Base-by-base conservation (phyloP, 2,797 vertebrate genomes). In the Poecilia gillii region DNA sequence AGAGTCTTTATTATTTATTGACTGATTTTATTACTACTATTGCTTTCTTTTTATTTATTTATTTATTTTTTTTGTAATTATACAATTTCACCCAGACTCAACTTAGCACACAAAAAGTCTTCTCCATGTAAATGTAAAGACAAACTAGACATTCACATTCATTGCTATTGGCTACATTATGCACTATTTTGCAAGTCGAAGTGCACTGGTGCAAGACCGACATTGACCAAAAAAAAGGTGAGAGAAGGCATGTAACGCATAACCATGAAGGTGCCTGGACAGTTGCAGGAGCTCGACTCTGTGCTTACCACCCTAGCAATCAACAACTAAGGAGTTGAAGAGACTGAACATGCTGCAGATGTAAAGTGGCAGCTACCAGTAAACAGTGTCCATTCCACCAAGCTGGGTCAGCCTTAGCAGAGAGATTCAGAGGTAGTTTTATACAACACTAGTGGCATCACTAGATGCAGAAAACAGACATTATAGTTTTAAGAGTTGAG, bases 211-310 rank as follows among this genome's bases (percentile, higher is more conserved):
- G 94, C 91, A 93, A 88, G 84, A 93, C 91, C 85, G 77, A 94
- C 88, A 93, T 84, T 82, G 87, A 94, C 76, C 74, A 89, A 91
- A 92, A 91, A 74, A 93, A 93, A 90, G 91, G 89, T 86, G 94
- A 93, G 80, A 94, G 85, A 90, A 91, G 93, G 93, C 93, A 92
- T 94, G 94, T 93, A 86, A 92, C 87, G 90, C 95, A 94, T 89
- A 93, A 95, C 94, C 93, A 94, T 91, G 95, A 91, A 82, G 88
- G 92, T 91, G 94, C 91, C 80, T 93, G 59, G 86, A 91, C 92
- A 85, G 84, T 89, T 59, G 81, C 91, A 92, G 93, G 94, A 96
- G 95, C 94, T 96, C 94, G 89, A 95, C 95, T 95, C 94, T 95
- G 91, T 84, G 86, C 72, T 80, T 83, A 79, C 86, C 82, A 87